phyloP scores from a whole-genome alignment of 2,888 invertebrate species.

The Drosophila longiperda region DNA sequence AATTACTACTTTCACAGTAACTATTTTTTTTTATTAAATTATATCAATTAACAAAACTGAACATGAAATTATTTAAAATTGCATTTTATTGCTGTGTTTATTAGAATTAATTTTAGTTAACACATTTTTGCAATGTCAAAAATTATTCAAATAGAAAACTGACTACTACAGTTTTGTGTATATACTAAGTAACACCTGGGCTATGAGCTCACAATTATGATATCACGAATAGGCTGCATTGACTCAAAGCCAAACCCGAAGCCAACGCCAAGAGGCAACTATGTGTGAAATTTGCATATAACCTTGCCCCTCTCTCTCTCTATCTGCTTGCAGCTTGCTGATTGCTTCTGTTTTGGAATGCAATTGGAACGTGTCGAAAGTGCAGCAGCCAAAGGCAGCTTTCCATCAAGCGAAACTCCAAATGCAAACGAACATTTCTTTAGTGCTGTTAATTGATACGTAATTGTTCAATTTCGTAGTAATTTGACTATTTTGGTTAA shows the following conservation, averaged over 20 bases:
- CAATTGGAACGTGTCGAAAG: constrained; percentile 54
- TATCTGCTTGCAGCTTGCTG: not conserved
- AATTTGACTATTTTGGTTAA: constrained; percentile 65
- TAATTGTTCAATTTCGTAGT: constrained; percentile 66
- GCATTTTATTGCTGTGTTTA: constrained; percentile 18
- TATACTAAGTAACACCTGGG: constrained; percentile 9
- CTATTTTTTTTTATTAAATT: not conserved
- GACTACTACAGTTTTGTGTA: not conserved
- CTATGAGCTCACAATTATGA: constrained; percentile 62
- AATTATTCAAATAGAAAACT: constrained; percentile 1
- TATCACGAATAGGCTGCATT: constrained; percentile 43
- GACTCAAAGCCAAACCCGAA: too few relatives aligned
- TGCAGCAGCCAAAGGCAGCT: constrained; percentile 15
- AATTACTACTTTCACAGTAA: not conserved
- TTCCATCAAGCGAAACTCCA: constrained; percentile 21
- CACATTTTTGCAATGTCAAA: constrained; percentile 8
- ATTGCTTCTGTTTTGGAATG: constrained; percentile 39
- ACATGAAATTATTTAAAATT: constrained; percentile 3
- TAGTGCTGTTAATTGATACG: constrained; percentile 59
- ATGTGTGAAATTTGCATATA: constrained; percentile 58
- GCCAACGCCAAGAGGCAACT: constrained; percentile 2
- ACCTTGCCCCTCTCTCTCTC: constrained; percentile 21
- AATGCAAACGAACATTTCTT: constrained; percentile 17
- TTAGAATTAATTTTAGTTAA: constrained; percentile 9
- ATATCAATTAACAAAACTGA: constrained; percentile 16